Evolutionary conservation across 2,797 vertebrate genomes (phyloP).

Genomic region (Phylloscopus collybita): DNA sequence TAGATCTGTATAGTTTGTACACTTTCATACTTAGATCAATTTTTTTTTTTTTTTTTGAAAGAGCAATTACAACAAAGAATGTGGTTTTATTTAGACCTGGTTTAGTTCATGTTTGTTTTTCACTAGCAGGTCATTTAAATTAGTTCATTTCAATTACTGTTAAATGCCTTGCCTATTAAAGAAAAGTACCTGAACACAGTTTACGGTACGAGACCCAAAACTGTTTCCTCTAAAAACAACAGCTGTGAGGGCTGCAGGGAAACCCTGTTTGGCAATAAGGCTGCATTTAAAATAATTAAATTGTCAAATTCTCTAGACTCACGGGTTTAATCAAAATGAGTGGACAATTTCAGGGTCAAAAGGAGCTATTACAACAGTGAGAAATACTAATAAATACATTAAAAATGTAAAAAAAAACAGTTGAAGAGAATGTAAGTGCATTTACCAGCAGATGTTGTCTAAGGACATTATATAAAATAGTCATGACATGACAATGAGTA

Average conservation of each 20-base stretch:
- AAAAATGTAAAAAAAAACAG: conserved; percentile 25
- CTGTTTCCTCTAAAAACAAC: conserved; percentile 18
- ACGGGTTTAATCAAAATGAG: conserved; percentile 18
- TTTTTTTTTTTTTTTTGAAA: not conserved
- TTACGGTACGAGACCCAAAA: not conserved
- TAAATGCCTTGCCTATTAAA: conserved; percentile 6
- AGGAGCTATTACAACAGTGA: not conserved
- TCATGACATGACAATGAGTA: not conserved
- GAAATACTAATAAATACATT: conserved; percentile 17
- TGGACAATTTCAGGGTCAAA: conserved; percentile 40
- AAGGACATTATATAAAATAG: not conserved
- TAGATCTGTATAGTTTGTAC: not conserved
- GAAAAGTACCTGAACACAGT: conserved; percentile 26
- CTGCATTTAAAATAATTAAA: conserved; percentile 49
- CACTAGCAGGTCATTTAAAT: conserved; percentile 31
- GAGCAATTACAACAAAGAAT: not conserved
- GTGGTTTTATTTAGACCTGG: not conserved
- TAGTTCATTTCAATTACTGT: conserved; percentile 1
- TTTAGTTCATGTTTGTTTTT: conserved; percentile 15
- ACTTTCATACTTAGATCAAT: not conserved
- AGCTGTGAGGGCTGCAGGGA: conserved; percentile 34
- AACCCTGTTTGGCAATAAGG: conserved; percentile 34
- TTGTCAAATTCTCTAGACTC: conserved; percentile 24
- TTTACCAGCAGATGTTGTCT: not conserved
- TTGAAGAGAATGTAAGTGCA: not conserved